Percentiles rank a stretch among this genome's conserved stretches.
These are phyloP conservation scores for Odontamblyopus rebecca DNA, from an alignment of 2,797 vertebrate species.

Conservation along the genomic window DNA sequence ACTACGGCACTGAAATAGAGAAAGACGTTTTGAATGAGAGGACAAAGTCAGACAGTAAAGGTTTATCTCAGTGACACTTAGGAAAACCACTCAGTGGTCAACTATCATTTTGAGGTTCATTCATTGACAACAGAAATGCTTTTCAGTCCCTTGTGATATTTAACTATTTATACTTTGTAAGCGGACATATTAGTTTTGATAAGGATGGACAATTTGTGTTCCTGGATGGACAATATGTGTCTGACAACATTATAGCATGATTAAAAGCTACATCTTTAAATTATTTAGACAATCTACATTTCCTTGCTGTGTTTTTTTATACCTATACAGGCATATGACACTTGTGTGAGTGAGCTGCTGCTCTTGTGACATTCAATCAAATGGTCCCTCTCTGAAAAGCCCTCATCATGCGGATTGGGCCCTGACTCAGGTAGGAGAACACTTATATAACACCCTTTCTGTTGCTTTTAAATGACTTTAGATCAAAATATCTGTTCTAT, in stretches of 20 bases:
- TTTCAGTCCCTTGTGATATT: no score
- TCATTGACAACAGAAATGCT: no score
- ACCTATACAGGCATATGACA: not conserved
- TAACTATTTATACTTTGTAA: no score
- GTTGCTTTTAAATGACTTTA: slow-evolving; percentile 2
- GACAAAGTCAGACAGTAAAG: no score
- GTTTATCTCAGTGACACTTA: no score
- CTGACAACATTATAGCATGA: not conserved
- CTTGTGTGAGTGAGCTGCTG: not conserved
- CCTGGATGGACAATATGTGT: no score
- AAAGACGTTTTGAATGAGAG: no score
- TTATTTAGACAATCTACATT: not conserved
- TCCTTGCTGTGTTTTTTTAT: not conserved
- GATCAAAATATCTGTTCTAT: not conserved
- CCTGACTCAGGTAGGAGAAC: slow-evolving; percentile 18
- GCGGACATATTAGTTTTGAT: no score
- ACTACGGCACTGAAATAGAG: no score
- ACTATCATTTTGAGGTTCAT: no score
- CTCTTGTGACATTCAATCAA: slow-evolving; percentile 35
- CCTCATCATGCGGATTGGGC: slow-evolving; percentile 21
- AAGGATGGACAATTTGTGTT: no score
- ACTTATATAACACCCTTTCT: slow-evolving; percentile 22
- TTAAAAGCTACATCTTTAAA: not conserved
- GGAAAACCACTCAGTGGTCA: no score
- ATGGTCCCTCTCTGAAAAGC: slow-evolving; percentile 29